Percentiles rank a stretch among this genome's conserved stretches.
Conservation (phyloP, 2,888 invertebrate species). For the Mesopsocus fuscifrons region DNA sequence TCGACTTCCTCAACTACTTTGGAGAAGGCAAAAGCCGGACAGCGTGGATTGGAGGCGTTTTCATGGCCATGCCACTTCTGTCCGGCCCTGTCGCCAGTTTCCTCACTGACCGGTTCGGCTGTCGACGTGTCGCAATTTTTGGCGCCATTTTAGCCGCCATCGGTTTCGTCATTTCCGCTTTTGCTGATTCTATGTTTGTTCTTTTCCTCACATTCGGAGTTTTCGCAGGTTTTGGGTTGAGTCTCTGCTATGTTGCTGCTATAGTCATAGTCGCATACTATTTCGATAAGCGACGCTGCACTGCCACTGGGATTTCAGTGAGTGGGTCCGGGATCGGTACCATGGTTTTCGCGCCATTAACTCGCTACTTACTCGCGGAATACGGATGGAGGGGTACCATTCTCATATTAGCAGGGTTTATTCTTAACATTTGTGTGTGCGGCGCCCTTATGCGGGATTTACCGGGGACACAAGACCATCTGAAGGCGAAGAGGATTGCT, state of each 20-base stretch:
- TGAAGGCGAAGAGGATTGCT: conserved; percentile 29
- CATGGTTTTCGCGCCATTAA: conserved; percentile 66
- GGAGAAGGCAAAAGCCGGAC: conserved; percentile 69
- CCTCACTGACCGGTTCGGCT: conserved; percentile 62
- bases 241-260: conserved; percentile 75
- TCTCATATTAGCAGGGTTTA: conserved; percentile 59
- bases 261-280: conserved; percentile 82
- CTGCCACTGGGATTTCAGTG: conserved; percentile 71
- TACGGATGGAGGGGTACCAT: conserved; percentile 69
- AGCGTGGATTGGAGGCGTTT: conserved; percentile 76
- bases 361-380: conserved; percentile 47
- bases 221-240: conserved; percentile 65
- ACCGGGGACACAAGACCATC: conserved; percentile 37
- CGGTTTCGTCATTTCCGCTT: conserved; percentile 61
- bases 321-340: conserved; percentile 81
- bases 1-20: conserved; percentile 70
- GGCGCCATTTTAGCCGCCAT: conserved; percentile 54
- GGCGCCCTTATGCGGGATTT: conserved; percentile 64
- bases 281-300: conserved; percentile 64
- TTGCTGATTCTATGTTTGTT: conserved; percentile 53
- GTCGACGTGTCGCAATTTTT: conserved; percentile 55
- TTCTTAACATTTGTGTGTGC: conserved; percentile 63
- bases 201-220: conserved; percentile 68
- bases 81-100: conserved; percentile 73
- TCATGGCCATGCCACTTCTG: conserved; percentile 78